Base-by-base conservation (phyloP, 2,888 invertebrate species). In the Tanytarsus gracilentus region DNA sequence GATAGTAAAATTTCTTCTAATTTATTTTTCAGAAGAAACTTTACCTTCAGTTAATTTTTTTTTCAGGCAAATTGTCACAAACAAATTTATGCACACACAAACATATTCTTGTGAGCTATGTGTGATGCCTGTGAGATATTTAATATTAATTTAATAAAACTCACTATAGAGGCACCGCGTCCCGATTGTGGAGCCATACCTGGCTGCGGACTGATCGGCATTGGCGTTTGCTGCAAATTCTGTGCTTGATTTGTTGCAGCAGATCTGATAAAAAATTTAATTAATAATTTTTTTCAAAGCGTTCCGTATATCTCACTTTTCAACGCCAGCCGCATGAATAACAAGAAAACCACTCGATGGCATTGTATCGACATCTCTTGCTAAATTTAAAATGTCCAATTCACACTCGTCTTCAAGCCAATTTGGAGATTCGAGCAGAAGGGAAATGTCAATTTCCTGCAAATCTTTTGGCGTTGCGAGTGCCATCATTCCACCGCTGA, bases 361-460 rank as follows among this genome's bases (percentile, higher is more conserved):
- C 63, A 85, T 76, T 29, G 82, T 77, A 65, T 89, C 90, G 50
- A 84, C 83, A 69, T 88, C 88, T 64, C 83, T 83, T 62, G 81
- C 82, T 53, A 90, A 75, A 69, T 86, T 89, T 66, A 96, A 79
- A 66, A 98, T 86, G 75, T 99, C 98, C 69, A 96, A 86, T 75
- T 98, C 97, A 70, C 94, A 95, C 74, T 97, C 94, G 74, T 98
- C 96, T 75, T 95, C 93, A 62, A 95, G 80, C 96, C 97, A 98
- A 64, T 85, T 85, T 6, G 91, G 88, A 60, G 93, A 86, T 68
- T 93, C 89, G 44, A 99, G 77, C 26, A 99, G 77, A 51, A 93
- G 77, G 0, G 93, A 88, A 66, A 99, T 94, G 74, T 98, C 97
- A 83, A 99, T 86, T 77, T 99, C 99, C 70, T 98, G 95, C 9